Base-by-base conservation (phyloP, 2,888 invertebrate species). In the Pandemis heparana region DNA sequence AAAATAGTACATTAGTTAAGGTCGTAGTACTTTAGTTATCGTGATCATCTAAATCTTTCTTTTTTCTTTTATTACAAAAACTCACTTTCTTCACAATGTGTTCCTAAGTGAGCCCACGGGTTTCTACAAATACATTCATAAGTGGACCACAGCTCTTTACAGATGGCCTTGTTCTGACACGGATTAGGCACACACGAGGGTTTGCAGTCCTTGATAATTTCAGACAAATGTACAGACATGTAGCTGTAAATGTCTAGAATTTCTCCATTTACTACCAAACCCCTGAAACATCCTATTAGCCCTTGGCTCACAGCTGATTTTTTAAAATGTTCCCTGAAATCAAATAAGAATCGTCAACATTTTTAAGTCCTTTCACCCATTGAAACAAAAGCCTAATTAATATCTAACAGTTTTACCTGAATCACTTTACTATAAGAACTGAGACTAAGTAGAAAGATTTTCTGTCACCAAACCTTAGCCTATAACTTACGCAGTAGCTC, bases 131-230 rank as follows among this genome's bases (percentile, higher is more conserved):
- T 97, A 87, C 99, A 99, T 83, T 97, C 97, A 81, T 98, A 99
- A 43, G 97, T 97, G 76, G 98, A 98, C 98, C 98, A 99, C 0
- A 97, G 93, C 87, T 99, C 98, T 82, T 98, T 98, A 86, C 98
- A 99, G 77, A 96, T 96, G 0, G 98, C 99, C 62, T 97, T 98
- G 87, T 99, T 98, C 88, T 97, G 96, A 87, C 99, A 99, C 9
- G 98, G 98, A 86, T 98, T 98, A 0, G 98, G 98, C 78, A 98
- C 98, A 89, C 99, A 99, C 0, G 98, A 98, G 0, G 98, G 98
- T 85, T 97, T 98, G 86, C 99, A 99, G 86, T 98, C 98, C 87
- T 97, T 97, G 75, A 98, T 98, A 76, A 99, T 98, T 89, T 98
- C 98, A 65, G 97, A 97, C 70, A 98, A 91, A 91, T 98, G 98